Percentiles rank a stretch among this genome's conserved stretches.
Evolutionary conservation across 2,888 invertebrate genomes (phyloP).

Genomic region (Agrotis ipsilon): DNA sequence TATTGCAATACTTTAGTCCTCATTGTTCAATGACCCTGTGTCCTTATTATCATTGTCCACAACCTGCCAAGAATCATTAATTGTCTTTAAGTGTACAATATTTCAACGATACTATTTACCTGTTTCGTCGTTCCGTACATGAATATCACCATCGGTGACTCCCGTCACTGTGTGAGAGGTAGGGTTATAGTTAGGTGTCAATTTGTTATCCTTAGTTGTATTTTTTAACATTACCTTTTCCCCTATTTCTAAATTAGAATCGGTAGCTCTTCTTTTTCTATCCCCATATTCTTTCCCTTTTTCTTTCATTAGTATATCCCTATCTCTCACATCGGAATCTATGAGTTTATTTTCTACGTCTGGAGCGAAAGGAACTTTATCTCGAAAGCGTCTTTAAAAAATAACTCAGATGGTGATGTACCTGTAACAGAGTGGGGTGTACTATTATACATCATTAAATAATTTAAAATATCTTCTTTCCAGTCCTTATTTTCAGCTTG

Average conservation of each 20-base stretch:
- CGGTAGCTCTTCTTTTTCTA: constrained; percentile 4
- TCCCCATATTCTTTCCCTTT: constrained; percentile 7
- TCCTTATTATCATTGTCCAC: too few species aligned
- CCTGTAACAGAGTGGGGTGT: constrained; percentile 59
- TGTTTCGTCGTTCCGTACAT: background rate
- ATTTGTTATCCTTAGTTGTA: too few species aligned
- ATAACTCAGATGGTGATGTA: background rate
- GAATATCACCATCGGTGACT: background rate
- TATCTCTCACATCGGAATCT: constrained; percentile 3
- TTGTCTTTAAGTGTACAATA: too few species aligned
- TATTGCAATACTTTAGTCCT: too few species aligned
- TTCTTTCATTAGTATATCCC: constrained; percentile 4
- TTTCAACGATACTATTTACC: too few species aligned
- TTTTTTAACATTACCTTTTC: background rate
- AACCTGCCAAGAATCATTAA: too few species aligned
- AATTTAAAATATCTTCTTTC: constrained; percentile 52
- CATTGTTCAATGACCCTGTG: too few species aligned
- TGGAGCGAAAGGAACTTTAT: constrained; percentile 4
- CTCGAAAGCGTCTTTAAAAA: constrained; percentile 2
- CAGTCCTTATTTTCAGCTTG: constrained; percentile 34
- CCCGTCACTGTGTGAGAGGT: background rate
- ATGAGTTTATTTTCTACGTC: background rate
- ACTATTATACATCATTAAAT: constrained; percentile 60
- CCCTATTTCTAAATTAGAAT: background rate
- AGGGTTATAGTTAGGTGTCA: too few species aligned